Conservation (phyloP, 2,113 vertebrate species). For the Lucifuga dentata region DNA sequence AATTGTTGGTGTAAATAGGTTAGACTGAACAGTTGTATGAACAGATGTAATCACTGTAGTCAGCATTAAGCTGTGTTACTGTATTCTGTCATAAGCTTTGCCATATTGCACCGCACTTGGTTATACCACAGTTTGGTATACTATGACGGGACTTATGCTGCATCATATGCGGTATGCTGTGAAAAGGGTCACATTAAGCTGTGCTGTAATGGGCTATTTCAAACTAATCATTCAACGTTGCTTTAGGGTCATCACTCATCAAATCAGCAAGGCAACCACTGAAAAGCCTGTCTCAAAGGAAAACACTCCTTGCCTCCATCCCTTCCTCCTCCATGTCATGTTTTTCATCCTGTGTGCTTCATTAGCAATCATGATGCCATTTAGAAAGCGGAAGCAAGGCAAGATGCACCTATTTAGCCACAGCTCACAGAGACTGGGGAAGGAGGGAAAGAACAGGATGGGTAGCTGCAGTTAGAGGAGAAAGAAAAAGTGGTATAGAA, state of each 20-base stretch:
- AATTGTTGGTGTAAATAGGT: slow-evolving; percentile 10
- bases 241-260: slow-evolving; percentile 69
- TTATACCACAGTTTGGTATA: neutral
- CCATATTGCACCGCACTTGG: neutral
- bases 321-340: slow-evolving; percentile 48
- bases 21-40: slow-evolving; percentile 23
- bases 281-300: slow-evolving; percentile 59
- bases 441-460: neutral
- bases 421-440: slow-evolving; percentile 45
- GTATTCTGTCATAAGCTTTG: neutral
- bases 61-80: slow-evolving; percentile 14
- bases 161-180: slow-evolving; percentile 10
- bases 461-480: neutral
- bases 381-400: slow-evolving; percentile 62
- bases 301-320: slow-evolving; percentile 52
- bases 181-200: slow-evolving; percentile 25
- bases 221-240: slow-evolving; percentile 61
- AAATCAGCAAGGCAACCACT: slow-evolving; percentile 47
- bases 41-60: slow-evolving; percentile 24
- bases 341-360: slow-evolving; percentile 57
- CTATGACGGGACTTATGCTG: neutral
- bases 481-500: slow-evolving; percentile 7
- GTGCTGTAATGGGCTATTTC: slow-evolving; percentile 54
- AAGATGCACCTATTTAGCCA: slow-evolving; percentile 54
- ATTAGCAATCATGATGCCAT: slow-evolving; percentile 71